Base-by-base conservation (phyloP, 2,113 vertebrate species). In the Lophochroa leadbeateri region DNA sequence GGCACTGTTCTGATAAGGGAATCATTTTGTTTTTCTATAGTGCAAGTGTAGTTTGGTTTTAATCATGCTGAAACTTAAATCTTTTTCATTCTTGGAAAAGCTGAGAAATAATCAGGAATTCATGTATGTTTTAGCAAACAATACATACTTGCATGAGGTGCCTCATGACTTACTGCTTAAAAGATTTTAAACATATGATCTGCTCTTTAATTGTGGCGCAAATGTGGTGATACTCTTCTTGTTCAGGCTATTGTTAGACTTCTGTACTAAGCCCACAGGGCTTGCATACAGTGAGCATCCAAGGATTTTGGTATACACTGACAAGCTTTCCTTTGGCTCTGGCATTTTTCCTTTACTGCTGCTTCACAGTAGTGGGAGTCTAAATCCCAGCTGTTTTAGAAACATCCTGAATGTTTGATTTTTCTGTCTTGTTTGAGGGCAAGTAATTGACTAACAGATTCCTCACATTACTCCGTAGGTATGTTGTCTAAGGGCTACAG, bases 301-400 rank as follows among this genome's bases (percentile, higher is more conserved):
- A 53, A 41, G 28, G 28, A 49, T 82, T 61, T 89, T 28, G 6
- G 10, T 76, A 55, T 61, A 70, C 25, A 24, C 37, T 53, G 18
- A 57, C 55, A 58, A 0, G 4, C 35, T 79, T 88, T 61, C 24
- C 25, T 94, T 63, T 63, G 37, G 18, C 55, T 87, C 35, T 79
- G 79, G 41, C 50, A 10, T 71, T 90, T 92, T 95, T 87, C n/a
- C 25, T 53, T 61, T 95, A 47, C 67, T 95, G 64, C 49, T 87
- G 25, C 63, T 75, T 92, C 37, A 31, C 39, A 76, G 55, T 77
- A 87, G 81, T 61, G 65, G 53, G 29, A 95, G 64, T 76, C 57
- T 80, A 90, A 82, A 86, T 93, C 63, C 43, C 44, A 72, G 24
- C 33, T 94, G 71, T 82, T 94, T 88, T 80, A 61, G 78, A 92